Base-by-base conservation (phyloP, 2,113 vertebrate species). In the Prietella phreatophila region DNA sequence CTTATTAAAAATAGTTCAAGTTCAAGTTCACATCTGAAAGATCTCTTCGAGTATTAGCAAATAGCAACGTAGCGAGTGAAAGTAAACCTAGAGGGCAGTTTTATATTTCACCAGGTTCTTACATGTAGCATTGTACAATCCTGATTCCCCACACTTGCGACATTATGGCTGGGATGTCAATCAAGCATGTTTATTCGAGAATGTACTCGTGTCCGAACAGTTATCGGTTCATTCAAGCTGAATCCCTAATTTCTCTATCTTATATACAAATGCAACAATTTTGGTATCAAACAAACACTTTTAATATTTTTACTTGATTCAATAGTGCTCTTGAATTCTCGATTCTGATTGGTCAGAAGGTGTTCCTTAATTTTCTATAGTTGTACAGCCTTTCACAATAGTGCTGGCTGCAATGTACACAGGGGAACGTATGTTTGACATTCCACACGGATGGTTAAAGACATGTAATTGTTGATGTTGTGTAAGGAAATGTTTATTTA, bases 91-190 rank as follows among this genome's bases (percentile, higher is more conserved):
- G 42, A 78, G 42, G 4, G 11, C 2, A 5, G 75, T n/a, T 78
- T 78, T 78, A 78, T 50, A 78, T 78, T 78, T 78, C 75, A 78
- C 25, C 75, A 78, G 47, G 75, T 78, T 78, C 75, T 47, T 78
- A 78, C 42, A 78, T 17, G 75, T 15, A n/a, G 47, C 75, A 14
- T 6, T 47, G 75, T 27, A 78, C 42, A 47, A 15, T 78, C 22
- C 39, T 50, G 42, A 78, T 50, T n/a, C 25, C 14, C 8, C 22
- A 50, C 73, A 76, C 22, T 47, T 75, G 71, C 5, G 6, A 78
- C n/a, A 30, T 19, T 19, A 17, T 30, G n/a, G 27, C 17, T 80
- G 50, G 14, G 27, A 80, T 55, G 76, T 80, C 76, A 80, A 55
- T 55, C 50, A 80, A 80, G n/a, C 42, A 50, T 50, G 75, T 25